A percentile compares a stretch with the other conserved stretches of the same genome.
Evolutionary conservation across 2,888 invertebrate species (phyloP).

Genomic region (Dasysyrphus albostriatus): DNA sequence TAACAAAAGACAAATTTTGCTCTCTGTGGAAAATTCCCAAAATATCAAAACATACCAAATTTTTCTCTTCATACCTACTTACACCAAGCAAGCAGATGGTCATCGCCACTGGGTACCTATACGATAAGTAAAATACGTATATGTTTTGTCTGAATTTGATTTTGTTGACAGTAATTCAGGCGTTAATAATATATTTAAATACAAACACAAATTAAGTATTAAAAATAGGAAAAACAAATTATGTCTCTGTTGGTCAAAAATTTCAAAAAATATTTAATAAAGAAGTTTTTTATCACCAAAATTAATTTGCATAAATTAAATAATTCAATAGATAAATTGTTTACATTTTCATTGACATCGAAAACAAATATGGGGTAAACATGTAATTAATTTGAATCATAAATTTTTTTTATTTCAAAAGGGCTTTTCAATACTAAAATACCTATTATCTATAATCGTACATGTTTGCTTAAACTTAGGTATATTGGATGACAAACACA

Average conservation of each 20-base stretch:
- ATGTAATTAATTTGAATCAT: background rate
- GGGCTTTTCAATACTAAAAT: background rate
- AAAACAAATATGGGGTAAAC: background rate
- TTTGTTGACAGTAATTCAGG: conserved; percentile 25
- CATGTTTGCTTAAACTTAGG: background rate
- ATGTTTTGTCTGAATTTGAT: background rate
- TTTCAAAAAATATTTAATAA: conserved; percentile 19
- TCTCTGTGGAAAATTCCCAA: conserved; percentile 40
- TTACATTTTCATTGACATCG: conserved; percentile 10
- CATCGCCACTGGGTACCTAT: background rate
- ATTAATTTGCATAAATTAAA: conserved; percentile 23
- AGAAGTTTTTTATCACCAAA: background rate
- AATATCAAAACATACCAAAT: background rate
- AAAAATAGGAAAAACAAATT: conserved; percentile 10
- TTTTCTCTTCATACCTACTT: background rate
- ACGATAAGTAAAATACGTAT: background rate
- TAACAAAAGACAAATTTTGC: conserved; percentile 12
- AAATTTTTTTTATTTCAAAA: background rate
- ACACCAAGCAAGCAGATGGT: background rate
- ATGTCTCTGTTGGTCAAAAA: background rate
- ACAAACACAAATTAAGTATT: background rate
- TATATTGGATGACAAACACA: no score
- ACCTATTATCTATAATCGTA: background rate
- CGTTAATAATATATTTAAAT: conserved; percentile 34
- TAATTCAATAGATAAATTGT: background rate